phyloP scores from a whole-genome alignment of 2,797 vertebrate species.

The Eutrigla gurnardus region DNA sequence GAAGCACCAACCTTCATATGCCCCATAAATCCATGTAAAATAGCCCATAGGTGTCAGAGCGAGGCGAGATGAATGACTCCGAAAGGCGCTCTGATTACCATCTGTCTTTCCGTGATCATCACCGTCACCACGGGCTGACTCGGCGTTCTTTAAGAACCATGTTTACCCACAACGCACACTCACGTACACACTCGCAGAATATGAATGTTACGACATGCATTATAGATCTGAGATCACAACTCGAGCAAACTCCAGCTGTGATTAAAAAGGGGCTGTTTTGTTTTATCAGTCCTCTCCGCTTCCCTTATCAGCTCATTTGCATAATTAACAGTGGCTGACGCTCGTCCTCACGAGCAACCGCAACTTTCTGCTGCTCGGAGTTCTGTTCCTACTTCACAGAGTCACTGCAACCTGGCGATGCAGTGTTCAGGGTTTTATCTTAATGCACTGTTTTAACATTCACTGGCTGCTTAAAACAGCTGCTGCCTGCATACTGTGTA shows the following conservation, averaged over 20 bases:
- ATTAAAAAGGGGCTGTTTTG: constrained; percentile 71
- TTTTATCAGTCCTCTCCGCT: constrained; percentile 71
- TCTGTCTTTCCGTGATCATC: constrained; percentile 74
- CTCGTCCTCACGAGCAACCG: constrained; percentile 43
- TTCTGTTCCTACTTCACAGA: constrained; percentile 52
- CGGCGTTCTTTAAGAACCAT: constrained; percentile 56
- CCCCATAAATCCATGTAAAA: constrained; percentile 69
- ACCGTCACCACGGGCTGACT: constrained; percentile 57
- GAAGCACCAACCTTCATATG: constrained; percentile 63
- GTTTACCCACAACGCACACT: constrained; percentile 60
- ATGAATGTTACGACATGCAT: constrained; percentile 67
- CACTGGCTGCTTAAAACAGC: constrained; percentile 1
- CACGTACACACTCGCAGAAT: constrained; percentile 34
- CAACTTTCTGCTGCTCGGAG: constrained; percentile 46
- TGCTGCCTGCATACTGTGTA: not conserved
- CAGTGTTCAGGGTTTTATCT: constrained; percentile 8
- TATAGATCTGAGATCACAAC: constrained; percentile 76
- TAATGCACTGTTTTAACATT: not conserved
- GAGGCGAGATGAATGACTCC: constrained; percentile 64
- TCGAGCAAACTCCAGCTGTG: constrained; percentile 62
- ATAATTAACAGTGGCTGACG: constrained; percentile 76
- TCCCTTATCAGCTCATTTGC: constrained; percentile 79
- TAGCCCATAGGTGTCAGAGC: constrained; percentile 56
- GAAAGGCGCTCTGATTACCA: constrained; percentile 69
- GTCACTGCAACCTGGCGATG: constrained; percentile 7